Conservation (phyloP, 2,113 vertebrate genomes). For the Orycteropus afer region DNA sequence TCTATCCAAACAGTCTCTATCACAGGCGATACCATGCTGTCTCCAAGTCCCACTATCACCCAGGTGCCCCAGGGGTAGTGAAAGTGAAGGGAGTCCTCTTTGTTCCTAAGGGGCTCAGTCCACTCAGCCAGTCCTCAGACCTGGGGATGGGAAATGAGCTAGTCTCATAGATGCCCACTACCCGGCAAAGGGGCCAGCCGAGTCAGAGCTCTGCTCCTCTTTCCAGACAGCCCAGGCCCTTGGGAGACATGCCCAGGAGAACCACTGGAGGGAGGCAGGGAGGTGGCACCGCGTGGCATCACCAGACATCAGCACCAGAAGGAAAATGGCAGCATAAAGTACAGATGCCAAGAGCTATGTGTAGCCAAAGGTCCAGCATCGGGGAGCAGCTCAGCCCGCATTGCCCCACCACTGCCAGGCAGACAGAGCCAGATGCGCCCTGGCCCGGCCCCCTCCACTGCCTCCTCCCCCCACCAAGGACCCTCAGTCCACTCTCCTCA, state of each 20-base stretch:
- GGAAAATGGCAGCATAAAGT: slow-evolving; percentile 75
- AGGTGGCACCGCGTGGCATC: slow-evolving; percentile 76
- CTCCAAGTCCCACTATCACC: background rate
- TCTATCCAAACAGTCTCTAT: background rate
- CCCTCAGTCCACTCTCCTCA: slow-evolving; percentile 3
- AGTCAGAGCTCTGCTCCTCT: slow-evolving; percentile 32
- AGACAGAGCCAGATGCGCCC: background rate
- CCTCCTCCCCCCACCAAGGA: background rate
- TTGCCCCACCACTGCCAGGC: slow-evolving; percentile 43
- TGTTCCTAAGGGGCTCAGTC: background rate
- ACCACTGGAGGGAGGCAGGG: slow-evolving; percentile 81
- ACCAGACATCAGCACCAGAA: slow-evolving; percentile 73
- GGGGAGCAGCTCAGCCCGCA: slow-evolving; percentile 43
- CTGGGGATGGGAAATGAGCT: background rate
- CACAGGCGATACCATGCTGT: background rate
- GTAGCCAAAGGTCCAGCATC: slow-evolving; percentile 28
- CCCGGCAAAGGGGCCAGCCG: background rate
- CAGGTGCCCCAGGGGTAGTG: fast-evolving
- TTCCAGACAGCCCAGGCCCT: slow-evolving; percentile 56
- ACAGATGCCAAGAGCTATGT: slow-evolving; percentile 65
- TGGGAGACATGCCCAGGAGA: slow-evolving; percentile 71
- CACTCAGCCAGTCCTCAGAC: background rate
- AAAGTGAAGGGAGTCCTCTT: background rate
- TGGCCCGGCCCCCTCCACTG: background rate
- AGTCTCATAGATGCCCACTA: background rate